phyloP scores from a whole-genome alignment of 2,113 vertebrate species.

The Saiga tatarica region DNA sequence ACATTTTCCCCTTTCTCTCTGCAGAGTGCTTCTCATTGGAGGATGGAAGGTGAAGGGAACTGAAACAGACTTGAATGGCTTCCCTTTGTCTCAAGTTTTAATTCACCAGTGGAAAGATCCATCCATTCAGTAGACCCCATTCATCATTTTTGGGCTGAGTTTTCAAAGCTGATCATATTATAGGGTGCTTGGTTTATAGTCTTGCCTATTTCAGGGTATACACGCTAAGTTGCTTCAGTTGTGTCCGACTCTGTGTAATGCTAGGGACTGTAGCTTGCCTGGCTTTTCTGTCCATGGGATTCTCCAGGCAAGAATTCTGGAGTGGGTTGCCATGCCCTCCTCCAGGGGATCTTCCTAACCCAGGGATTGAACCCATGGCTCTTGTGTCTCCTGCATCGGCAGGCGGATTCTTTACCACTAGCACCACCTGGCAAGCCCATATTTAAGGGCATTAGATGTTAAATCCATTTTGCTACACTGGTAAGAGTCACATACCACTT shows the following conservation, averaged over 20 bases:
- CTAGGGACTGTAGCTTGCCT: background rate
- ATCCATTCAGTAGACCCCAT: too few species aligned
- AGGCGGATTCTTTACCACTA: background rate
- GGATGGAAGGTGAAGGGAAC: background rate
- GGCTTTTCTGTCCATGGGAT: background rate
- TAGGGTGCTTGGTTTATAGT: background rate
- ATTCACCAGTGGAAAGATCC: background rate
- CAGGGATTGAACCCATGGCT: background rate
- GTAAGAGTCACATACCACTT: background rate
- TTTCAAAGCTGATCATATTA: background rate
- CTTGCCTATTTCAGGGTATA: background rate
- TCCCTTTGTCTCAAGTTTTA: background rate
- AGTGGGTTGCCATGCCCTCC: background rate
- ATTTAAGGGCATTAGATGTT: background rate
- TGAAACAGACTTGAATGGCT: background rate
- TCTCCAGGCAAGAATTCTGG: background rate
- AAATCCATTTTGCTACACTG: background rate
- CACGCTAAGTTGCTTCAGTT: background rate
- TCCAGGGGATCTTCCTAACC: background rate
- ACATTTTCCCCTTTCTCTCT: too few species aligned
- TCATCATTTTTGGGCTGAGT: background rate
- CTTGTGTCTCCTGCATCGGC: background rate
- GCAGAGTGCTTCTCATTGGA: background rate
- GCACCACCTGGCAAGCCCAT: background rate
- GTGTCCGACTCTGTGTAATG: background rate